Conservation (phyloP, 2,113 vertebrate species). For the Baryphthengus martii region DNA sequence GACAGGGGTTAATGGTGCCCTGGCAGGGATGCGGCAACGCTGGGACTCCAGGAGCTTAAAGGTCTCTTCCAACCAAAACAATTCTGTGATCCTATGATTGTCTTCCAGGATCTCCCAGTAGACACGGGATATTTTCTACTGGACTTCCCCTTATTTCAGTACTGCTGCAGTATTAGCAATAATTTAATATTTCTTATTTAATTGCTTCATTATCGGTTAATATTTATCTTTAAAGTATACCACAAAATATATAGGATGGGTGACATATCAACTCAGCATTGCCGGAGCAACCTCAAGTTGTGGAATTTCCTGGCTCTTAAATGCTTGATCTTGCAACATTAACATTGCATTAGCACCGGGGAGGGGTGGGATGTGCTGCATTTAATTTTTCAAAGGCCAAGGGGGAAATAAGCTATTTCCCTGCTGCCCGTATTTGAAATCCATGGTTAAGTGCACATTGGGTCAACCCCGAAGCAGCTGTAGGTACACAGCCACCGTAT, state of each 20-base stretch:
- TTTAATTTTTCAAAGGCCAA: slow-evolving; percentile 34
- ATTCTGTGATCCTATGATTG: too few species aligned
- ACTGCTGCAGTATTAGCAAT: rapidly evolving
- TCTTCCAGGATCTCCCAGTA: neutral
- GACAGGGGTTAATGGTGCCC: neutral
- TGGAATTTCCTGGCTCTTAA: neutral
- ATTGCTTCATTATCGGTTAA: neutral
- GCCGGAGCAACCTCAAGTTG: neutral
- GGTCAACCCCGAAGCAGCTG: slow-evolving; percentile 71
- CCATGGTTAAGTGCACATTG: slow-evolving; percentile 62
- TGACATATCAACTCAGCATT: rapidly evolving
- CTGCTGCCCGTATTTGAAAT: slow-evolving; percentile 58
- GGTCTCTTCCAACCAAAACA: too few species aligned
- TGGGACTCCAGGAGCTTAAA: too few species aligned
- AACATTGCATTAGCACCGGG: neutral
- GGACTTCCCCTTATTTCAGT: neutral
- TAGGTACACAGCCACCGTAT: slow-evolving; percentile 67
- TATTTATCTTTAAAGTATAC: neutral
- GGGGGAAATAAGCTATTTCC: slow-evolving; percentile 50
- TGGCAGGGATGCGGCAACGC: too few species aligned
- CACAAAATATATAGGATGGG: neutral
- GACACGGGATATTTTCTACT: neutral
- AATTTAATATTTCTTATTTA: neutral
- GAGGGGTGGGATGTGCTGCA: neutral
- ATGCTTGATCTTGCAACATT: neutral